Conservation (phyloP, 2,113 vertebrate species). For the Microcebus tavaratra region DNA sequence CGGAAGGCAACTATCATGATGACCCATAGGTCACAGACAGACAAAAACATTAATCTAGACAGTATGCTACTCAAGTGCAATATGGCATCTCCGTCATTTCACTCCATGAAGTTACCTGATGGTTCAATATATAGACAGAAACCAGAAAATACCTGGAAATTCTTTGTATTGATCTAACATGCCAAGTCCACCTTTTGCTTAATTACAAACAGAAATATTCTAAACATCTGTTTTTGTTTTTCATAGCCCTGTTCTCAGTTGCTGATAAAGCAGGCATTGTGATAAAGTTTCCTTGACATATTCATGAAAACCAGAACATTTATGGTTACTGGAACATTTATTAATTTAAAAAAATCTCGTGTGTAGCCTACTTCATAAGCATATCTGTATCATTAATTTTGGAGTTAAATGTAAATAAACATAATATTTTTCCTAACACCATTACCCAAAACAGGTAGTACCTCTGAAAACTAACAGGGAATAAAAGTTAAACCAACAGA, state of each 20-base stretch:
- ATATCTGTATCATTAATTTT: slow-evolving; percentile 46
- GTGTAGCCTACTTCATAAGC: slow-evolving; percentile 18
- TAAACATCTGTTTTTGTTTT: background rate
- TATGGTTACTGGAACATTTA: background rate
- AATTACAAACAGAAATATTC: background rate
- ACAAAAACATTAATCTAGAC: background rate
- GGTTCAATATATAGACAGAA: background rate
- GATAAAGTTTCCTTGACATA: slow-evolving; percentile 12
- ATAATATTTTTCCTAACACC: slow-evolving; percentile 22
- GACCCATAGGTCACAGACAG: background rate
- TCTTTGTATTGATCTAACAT: slow-evolving; percentile 4
- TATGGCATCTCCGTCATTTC: background rate
- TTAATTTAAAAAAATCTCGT: slow-evolving; percentile 10
- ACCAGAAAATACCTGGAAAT: slow-evolving; percentile 30
- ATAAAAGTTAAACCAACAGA: slow-evolving; percentile 40
- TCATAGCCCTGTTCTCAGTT: slow-evolving; percentile 21
- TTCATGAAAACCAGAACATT: slow-evolving; percentile 24
- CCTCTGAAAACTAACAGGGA: slow-evolving; percentile 43
- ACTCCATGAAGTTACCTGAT: background rate
- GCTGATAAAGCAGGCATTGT: slow-evolving; percentile 15
- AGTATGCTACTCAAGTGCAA: background rate
- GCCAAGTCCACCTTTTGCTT: slow-evolving; percentile 2
- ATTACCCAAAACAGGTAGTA: slow-evolving; percentile 38
- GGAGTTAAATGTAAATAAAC: slow-evolving; percentile 51
- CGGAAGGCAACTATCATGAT: slow-evolving; percentile 16